Evolutionary conservation across 2,113 vertebrate genomes (phyloP).

Genomic region (Colius striatus): DNA sequence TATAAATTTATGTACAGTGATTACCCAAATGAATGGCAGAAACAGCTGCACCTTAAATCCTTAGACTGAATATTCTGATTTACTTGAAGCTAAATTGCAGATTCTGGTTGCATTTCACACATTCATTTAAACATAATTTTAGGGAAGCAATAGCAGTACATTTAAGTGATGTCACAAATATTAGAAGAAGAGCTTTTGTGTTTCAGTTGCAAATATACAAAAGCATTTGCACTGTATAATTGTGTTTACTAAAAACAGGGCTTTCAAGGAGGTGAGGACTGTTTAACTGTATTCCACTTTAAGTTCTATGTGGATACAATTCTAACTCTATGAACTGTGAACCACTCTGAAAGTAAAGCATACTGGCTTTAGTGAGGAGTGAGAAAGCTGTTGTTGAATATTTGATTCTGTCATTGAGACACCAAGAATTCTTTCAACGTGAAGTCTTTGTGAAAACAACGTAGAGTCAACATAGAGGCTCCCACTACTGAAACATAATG

Average conservation of each 20-base stretch:
- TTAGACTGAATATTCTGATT: constrained; percentile 34
- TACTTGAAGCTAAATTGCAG: constrained; percentile 26
- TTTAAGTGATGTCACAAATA: not conserved
- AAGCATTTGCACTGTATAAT: not conserved
- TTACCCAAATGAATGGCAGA: constrained; percentile 70
- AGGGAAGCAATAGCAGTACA: not conserved
- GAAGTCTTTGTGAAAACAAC: not conserved
- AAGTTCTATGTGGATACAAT: not conserved
- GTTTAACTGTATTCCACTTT: not conserved
- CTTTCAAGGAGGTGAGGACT: not conserved
- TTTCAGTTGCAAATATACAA: not conserved
- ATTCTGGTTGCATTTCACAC: constrained; percentile 37
- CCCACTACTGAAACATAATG: not conserved
- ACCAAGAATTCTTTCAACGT: not conserved
- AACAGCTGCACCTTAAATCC: constrained; percentile 71
- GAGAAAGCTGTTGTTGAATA: not conserved
- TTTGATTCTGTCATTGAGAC: not conserved
- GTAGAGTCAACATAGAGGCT: not conserved
- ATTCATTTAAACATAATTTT: not conserved
- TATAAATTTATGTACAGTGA: constrained; percentile 71
- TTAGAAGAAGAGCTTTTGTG: not conserved
- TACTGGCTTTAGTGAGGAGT: not conserved
- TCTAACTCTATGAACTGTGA: not conserved
- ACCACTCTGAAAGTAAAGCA: not conserved
- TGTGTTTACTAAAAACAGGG: not conserved